phyloP scores from a whole-genome alignment of 2,888 invertebrate species.

The Rhingia campestris region DNA sequence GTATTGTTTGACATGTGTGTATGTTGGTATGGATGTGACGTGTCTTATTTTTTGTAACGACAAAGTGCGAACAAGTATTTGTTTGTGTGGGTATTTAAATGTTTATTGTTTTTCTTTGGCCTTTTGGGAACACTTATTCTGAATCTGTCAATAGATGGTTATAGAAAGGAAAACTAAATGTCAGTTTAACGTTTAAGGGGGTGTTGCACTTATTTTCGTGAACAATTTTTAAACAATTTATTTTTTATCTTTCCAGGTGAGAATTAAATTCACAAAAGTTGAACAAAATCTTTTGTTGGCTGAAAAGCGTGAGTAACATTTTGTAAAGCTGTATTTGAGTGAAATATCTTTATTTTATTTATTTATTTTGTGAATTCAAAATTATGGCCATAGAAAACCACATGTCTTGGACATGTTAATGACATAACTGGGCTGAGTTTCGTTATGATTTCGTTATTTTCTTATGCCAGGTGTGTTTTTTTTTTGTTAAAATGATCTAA shows the following conservation, averaged over 20 bases:
- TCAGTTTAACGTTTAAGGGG: not conserved
- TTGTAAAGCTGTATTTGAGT: not conserved
- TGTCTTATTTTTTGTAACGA: not conserved
- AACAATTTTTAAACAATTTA: not conserved
- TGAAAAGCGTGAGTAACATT: slow-evolving; percentile 20
- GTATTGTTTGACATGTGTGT: slow-evolving; percentile 54
- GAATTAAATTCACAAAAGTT: slow-evolving; percentile 12
- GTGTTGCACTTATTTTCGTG: not conserved
- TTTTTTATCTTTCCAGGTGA: slow-evolving; percentile 39
- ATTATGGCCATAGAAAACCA: no score
- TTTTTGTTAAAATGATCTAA: no score
- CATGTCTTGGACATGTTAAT: no score
- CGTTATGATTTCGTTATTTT: no score
- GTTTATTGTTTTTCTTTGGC: slow-evolving; percentile 18
- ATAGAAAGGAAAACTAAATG: not conserved
- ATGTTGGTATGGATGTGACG: slow-evolving; percentile 47
- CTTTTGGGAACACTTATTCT: not conserved
- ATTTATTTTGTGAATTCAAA: no score
- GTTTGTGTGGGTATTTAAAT: slow-evolving; percentile 25
- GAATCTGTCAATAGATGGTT: not conserved
- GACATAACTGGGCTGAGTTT: no score
- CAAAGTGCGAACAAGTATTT: not conserved
- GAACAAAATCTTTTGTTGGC: slow-evolving; percentile 8
- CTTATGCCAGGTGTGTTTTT: no score
- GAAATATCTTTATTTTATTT: not conserved